A percentile compares a stretch with the other conserved stretches of the same genome.
Evolutionary conservation across 2,888 invertebrate species (phyloP).

Genomic region (Acleris literana): DNA sequence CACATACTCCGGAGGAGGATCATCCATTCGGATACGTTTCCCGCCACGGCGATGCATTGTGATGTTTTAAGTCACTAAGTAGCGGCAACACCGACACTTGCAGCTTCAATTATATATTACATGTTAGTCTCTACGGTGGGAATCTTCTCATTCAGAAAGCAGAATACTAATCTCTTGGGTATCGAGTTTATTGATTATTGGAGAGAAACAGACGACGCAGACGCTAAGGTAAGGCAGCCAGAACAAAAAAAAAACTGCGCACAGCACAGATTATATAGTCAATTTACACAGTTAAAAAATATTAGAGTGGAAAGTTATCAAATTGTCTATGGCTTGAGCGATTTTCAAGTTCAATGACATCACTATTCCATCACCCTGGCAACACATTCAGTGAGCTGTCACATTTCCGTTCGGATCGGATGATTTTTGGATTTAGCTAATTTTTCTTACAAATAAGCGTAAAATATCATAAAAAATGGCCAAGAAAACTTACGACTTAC

Average conservation of each 20-base stretch:
- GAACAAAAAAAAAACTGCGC: conserved; percentile 2
- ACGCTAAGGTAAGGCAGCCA: conserved; percentile 21
- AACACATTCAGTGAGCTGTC: conserved; percentile 43
- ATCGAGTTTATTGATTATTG: conserved; percentile 27
- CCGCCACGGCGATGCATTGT: conserved; percentile 92
- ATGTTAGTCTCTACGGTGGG: conserved; percentile 13
- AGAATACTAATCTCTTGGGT: neutral
- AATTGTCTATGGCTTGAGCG: conserved; percentile 8
- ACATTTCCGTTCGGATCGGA: conserved; percentile 47
- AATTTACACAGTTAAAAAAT: neutral
- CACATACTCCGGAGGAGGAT: conserved; percentile 94
- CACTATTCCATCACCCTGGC: conserved; percentile 29
- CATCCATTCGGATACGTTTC: conserved; percentile 96
- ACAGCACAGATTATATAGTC: neutral
- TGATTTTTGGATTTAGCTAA: conserved; percentile 50
- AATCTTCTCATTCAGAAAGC: conserved; percentile 7
- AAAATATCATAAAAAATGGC: conserved; percentile 87
- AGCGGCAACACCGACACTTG: conserved; percentile 26
- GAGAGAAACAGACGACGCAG: conserved; percentile 28
- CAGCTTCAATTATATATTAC: conserved; percentile 15
- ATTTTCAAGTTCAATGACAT: conserved; percentile 36
- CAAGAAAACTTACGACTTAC: conserved; percentile 96
- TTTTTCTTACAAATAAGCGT: conserved; percentile 47
- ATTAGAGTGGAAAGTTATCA: neutral
- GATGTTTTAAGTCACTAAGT: conserved; percentile 9